A percentile compares a stretch with the other conserved stretches of the same genome.
phyloP scores from a whole-genome alignment of 1,140 invertebrate genomes.

The Bombus sibiricus region DNA sequence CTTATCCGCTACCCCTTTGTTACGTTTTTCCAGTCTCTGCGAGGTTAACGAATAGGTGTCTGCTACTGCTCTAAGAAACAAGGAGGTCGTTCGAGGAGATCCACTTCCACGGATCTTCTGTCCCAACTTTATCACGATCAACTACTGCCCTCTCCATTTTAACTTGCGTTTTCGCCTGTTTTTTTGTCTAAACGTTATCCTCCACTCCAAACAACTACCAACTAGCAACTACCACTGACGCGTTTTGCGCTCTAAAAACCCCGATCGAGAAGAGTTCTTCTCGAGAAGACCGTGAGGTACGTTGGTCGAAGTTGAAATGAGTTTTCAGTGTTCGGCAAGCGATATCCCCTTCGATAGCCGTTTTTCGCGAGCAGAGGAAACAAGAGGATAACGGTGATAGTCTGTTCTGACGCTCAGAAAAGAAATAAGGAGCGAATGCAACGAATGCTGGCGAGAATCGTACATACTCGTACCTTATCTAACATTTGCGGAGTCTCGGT shows the following conservation, averaged over 20 bases:
- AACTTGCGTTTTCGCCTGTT: not conserved
- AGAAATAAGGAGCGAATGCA: not conserved
- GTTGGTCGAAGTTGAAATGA: slow-evolving; percentile 9
- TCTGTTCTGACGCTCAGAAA: not conserved
- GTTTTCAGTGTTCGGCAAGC: slow-evolving; percentile 4
- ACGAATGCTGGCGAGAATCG: not conserved
- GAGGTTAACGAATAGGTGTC: slow-evolving; percentile 67
- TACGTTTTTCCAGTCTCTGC: slow-evolving; percentile 61
- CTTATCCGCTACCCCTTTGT: slow-evolving; percentile 58
- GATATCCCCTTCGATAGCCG: slow-evolving; percentile 4
- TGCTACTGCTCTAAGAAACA: slow-evolving; percentile 57
- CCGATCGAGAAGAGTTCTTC: not conserved
- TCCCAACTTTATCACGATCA: not conserved
- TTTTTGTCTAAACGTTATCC: slow-evolving; percentile 11
- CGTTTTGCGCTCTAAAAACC: not conserved
- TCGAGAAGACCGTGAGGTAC: no score
- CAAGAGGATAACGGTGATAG: not conserved
- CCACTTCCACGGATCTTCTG: not conserved
- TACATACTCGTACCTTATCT: no score
- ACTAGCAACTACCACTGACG: no score
- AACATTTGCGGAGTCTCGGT: no score
- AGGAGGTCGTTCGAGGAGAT: slow-evolving; percentile 39
- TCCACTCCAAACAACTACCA: no score
- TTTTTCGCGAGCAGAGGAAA: not conserved
- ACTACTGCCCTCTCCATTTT: no score